phyloP scores from a whole-genome alignment of 2,113 vertebrate species.

The Phyllostomus hastatus region DNA sequence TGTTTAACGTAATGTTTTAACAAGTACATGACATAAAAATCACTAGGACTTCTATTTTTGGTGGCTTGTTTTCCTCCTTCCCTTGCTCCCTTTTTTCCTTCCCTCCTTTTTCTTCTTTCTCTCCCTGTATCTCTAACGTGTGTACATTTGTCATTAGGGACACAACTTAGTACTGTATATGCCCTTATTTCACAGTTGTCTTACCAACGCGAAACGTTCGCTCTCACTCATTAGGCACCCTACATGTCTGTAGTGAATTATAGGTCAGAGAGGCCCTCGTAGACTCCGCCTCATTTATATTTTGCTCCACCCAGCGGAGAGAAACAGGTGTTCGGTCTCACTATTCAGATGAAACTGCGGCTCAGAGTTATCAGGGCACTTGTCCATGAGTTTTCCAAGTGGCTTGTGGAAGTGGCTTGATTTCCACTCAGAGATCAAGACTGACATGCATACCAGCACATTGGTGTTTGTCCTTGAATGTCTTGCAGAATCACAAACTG shows the following conservation, averaged over 20 bases:
- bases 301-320: neutral
- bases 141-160: neutral
- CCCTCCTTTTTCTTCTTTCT: too few species aligned
- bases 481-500: neutral
- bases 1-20: neutral
- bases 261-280: too few species aligned
- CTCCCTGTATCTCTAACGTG: neutral
- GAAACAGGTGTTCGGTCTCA: neutral
- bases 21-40: neutral
- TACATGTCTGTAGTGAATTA: neutral
- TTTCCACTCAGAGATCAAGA: neutral
- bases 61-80: neutral
- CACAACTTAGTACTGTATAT: neutral
- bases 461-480: neutral
- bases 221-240: neutral
- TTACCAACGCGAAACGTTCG: neutral
- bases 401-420: neutral
- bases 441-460: fast-evolving
- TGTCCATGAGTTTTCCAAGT: neutral
- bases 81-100: too few species aligned
- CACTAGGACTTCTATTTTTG: neutral
- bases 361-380: neutral
- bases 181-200: neutral
- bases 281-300: neutral
- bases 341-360: neutral